These are phyloP conservation scores for Noctua janthina DNA, from an alignment of 2,888 invertebrate genomes.

Conservation along the genomic window DNA sequence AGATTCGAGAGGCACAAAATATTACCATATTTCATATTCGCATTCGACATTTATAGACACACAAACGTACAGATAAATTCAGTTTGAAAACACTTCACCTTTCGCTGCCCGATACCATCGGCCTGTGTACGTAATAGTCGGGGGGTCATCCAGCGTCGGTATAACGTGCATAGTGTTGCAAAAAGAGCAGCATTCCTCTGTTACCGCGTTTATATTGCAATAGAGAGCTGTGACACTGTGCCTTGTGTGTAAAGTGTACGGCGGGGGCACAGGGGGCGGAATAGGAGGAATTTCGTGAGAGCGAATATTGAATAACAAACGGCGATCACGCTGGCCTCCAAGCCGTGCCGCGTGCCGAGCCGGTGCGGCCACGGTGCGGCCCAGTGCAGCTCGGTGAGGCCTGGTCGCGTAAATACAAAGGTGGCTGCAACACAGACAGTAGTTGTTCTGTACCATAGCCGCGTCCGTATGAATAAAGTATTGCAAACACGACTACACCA, in stretches of 20 bases:
- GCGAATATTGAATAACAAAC: constrained; percentile 42
- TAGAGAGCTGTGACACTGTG: constrained; percentile 8
- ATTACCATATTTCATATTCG: neutral
- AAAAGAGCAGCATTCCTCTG: constrained; percentile 12
- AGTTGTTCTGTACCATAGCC: neutral
- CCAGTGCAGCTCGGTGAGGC: neutral
- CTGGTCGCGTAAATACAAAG: neutral
- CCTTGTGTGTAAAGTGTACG: constrained; percentile 10
- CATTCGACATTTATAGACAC: neutral
- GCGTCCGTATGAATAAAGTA: too few relatives aligned
- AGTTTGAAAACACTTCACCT: constrained; percentile 26
- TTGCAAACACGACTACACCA: too few relatives aligned
- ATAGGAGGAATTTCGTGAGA: neutral
- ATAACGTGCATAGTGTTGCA: neutral
- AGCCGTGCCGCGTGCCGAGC: neutral
- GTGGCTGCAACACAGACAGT: neutral
- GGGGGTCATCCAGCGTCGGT: neutral
- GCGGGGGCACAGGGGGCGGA: neutral
- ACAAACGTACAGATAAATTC: neutral
- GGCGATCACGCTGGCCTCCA: neutral
- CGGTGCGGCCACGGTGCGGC: too few relatives aligned
- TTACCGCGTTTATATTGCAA: constrained; percentile 23
- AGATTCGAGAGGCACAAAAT: neutral
- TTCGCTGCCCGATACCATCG: neutral
- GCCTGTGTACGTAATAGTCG: neutral